Evolutionary conservation across 2,113 vertebrate genomes (phyloP), one percentile per base, ranked within the genome.

Genomic region (Crotalus helleri): DNA sequence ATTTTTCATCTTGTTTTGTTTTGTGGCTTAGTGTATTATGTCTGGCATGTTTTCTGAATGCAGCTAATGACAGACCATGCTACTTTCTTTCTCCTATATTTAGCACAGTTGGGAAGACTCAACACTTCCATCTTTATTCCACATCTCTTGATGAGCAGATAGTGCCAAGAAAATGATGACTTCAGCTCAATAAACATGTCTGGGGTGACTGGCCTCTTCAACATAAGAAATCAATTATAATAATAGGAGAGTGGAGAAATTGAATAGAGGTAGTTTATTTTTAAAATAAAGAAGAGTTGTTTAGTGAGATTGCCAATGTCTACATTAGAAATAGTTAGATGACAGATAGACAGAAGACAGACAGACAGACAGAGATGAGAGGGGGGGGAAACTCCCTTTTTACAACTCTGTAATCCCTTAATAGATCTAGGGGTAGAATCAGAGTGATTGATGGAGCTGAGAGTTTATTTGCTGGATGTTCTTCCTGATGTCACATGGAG

Each of bases 31-130:
- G 15, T 81, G 74, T 81, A 33, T 7, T 81, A 81, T 44, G 17
- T 39, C 44, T 81, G 33, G 33, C 33, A 21, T 39, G 7, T 81
- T 81, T 39, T 17, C 74, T 39, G 33, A 81, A 39, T 21, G 3
- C 33, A 74, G 64, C 64, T 13, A 74, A 33, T 74, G n/a, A 74
- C 64, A 17, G n/a, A 13, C 64, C n/a, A 44, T 44, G 17, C 33
- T 21, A 24, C 91, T 13, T 90, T 91, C 0, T 54, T 21, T 9
- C 85, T 86, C 1, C 2, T 33, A 3, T 61, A 59, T 94, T 92
- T 91, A 87, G 53, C 92, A 91, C 5, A 21, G 90, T 94, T 92
- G 94, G 59, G 64, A 81, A 88, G 24, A 94, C 93, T 29, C 21
- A n/a, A 91, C 89, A 57, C 54, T 64, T 59, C 89, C 0, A 10